A percentile compares a stretch with the other conserved stretches of the same genome.
These are phyloP conservation scores for Trachelus tabidus DNA, from an alignment of 2,888 invertebrate genomes.

Conservation along the genomic window DNA sequence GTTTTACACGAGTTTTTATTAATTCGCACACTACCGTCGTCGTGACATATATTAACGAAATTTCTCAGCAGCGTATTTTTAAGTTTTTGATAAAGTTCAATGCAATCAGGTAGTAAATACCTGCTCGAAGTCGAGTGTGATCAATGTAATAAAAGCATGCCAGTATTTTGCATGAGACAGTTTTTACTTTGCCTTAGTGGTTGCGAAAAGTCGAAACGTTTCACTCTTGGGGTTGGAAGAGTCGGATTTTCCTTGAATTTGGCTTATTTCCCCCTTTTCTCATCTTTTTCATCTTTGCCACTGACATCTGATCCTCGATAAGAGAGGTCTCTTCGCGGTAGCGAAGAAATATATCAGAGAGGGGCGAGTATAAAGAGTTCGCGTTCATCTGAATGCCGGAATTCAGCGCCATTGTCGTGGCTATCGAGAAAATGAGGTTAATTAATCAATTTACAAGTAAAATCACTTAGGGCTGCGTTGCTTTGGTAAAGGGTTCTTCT, in stretches of 20 bases:
- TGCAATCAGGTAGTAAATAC: background rate
- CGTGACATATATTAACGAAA: background rate
- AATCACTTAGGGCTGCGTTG: background rate
- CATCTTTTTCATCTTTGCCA: background rate
- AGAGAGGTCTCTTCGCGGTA: background rate
- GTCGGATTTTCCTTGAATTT: background rate
- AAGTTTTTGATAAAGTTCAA: background rate
- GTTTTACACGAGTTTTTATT: background rate
- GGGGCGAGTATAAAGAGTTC: background rate
- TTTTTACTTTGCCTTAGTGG: background rate
- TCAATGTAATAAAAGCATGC: background rate
- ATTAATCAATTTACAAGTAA: background rate
- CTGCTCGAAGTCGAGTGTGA: background rate
- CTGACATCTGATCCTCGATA: background rate
- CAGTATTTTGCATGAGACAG: background rate
- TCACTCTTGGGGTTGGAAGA: background rate
- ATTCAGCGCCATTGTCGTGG: background rate
- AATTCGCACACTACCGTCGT: background rate
- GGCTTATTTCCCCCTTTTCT: too few species aligned
- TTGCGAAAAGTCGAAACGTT: background rate
- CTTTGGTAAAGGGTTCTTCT: background rate
- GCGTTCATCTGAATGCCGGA: background rate
- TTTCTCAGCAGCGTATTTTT: background rate
- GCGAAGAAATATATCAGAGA: background rate
- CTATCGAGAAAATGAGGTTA: background rate